Evolutionary conservation across 2,113 vertebrate species (phyloP).

Genomic region (Bungarus multicinctus): DNA sequence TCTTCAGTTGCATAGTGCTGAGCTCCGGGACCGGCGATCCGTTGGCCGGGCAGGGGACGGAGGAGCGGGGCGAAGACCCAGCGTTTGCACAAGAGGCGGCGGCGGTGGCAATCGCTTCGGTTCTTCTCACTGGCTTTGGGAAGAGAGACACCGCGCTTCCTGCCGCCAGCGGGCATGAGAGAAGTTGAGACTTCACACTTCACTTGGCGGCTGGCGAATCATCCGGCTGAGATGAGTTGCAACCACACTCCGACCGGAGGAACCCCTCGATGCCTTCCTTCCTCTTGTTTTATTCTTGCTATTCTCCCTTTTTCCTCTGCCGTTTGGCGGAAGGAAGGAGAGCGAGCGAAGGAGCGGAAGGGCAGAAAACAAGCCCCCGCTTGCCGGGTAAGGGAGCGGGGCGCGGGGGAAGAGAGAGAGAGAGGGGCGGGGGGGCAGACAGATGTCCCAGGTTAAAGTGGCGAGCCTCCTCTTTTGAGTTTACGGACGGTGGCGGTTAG

Average conservation of each 20-base stretch:
- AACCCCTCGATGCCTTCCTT: conserved; percentile 52
- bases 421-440: too few relatives aligned
- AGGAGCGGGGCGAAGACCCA: conserved; percentile 49
- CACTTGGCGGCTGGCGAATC: conserved; percentile 40
- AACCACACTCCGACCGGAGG: conserved; percentile 34
- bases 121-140: conserved; percentile 44
- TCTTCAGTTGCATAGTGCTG: conserved; percentile 63
- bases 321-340: conserved; percentile 34
- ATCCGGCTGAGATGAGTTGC: conserved; percentile 34
- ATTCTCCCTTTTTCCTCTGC: neutral
- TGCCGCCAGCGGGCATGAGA: conserved; percentile 39
- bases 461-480: conserved; percentile 47
- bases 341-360: neutral
- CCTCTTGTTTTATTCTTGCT: neutral
- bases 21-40: neutral
- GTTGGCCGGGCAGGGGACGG: neutral
- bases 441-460: neutral
- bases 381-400: conserved; percentile 53
- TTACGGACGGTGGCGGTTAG: conserved; percentile 54
- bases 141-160: conserved; percentile 8
- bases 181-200: conserved; percentile 59
- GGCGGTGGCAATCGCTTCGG: conserved; percentile 12
- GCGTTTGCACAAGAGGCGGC: conserved; percentile 51
- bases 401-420: neutral
- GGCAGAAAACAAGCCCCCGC: conserved; percentile 25